Evolutionary conservation across 2,888 invertebrate genomes (phyloP), one percentile per base, ranked within the genome.

Genomic region (Dicyrtomina minuta): DNA sequence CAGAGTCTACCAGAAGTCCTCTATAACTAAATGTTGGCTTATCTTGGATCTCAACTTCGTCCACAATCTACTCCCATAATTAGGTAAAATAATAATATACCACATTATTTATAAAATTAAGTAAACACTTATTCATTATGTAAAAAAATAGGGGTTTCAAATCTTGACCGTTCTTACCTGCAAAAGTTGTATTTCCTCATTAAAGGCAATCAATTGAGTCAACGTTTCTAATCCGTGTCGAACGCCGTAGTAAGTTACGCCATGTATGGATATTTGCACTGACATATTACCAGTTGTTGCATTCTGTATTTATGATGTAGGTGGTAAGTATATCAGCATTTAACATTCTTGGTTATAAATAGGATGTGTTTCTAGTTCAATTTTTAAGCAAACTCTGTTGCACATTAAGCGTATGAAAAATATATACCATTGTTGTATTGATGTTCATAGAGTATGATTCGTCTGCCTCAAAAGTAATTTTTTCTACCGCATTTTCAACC

Each of bases 21-120:
- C 87, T 80, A 74, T 84, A 84, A 0, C 81, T 79, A 79, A 85
- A 87, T 20, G 85, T 79, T 1, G 87, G 86, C 59, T 80, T 81
- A 77, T 87, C 97, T 1, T 83, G 82, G 67, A 96, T 87, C 65
- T 83, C 84, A 0, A 87, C 89, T 0, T 84, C 84, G 4, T 86
- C 82, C 0, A 89, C 83, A 53, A 90, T 84, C 0, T 71, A 43
- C 41, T 20, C 26, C 8, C 10, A 27, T 53, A 3, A 46, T 53
- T 20, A 53, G 17, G 41, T 56, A 33, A 2, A 41, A 66, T 44
- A 4, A 22, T 15, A 24, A 3, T 51, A 2, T 49, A 43, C 10
- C 55, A 10, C 24, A 5, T 24, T 22, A 6, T 22, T 24, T 20
- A n/a, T 26, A 44, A 41, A 58, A 41, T 22, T 22, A 49, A 27